Evolutionary conservation across 2,888 invertebrate species (phyloP).

Genomic region (Lasioglossum oenotherae): DNA sequence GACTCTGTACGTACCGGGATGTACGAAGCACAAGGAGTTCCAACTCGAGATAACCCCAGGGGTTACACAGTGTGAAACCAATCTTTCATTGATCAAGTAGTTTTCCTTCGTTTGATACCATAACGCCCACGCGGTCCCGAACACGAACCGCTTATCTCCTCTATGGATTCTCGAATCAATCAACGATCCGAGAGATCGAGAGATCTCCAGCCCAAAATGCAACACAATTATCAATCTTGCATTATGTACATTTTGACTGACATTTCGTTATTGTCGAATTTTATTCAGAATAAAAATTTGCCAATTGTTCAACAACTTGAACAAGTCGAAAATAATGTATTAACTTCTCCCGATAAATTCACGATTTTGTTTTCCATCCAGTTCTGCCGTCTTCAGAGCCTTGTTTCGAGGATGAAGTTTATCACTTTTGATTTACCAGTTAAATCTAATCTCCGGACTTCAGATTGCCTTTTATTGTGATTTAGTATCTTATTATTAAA

Average conservation of each 20-base stretch:
- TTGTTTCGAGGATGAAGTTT: too few species aligned
- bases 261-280: too few species aligned
- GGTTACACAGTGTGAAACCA: slow-evolving; percentile 6
- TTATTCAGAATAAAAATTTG: not conserved
- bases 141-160: not conserved
- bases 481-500: not conserved
- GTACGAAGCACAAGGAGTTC: not conserved
- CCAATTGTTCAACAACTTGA: too few species aligned
- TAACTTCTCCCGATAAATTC: too few species aligned
- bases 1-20: not conserved
- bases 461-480: not conserved
- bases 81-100: slow-evolving; percentile 39
- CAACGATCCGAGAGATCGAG: not conserved
- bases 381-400: not conserved
- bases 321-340: too few species aligned
- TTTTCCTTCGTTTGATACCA: slow-evolving; percentile 26
- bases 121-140: not conserved
- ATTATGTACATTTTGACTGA: too few species aligned
- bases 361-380: too few species aligned
- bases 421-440: too few species aligned
- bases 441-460: not conserved
- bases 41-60: slow-evolving; percentile 38
- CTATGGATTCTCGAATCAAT: not conserved
- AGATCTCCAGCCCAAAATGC: not conserved
- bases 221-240: not conserved